Evolutionary conservation across 2,888 invertebrate genomes (phyloP).

Genomic region (Sinotaia quadrata): DNA sequence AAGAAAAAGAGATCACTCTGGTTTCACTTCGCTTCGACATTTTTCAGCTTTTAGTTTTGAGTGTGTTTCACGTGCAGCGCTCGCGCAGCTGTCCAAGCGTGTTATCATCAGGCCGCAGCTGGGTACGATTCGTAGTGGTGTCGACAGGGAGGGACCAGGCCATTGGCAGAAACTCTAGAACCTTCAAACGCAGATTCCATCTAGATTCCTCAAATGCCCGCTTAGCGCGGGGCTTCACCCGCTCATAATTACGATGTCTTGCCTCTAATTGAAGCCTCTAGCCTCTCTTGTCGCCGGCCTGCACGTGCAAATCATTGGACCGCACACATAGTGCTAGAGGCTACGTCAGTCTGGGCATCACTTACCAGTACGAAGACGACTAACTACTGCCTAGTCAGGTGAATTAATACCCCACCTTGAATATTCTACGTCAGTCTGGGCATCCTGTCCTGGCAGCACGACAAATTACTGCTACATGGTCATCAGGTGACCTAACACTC

Average conservation of each 20-base stretch:
- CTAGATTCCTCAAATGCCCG: constrained; percentile 36
- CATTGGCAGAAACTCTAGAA: constrained; percentile 31
- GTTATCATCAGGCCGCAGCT: constrained; percentile 39
- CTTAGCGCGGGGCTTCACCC: constrained; percentile 18
- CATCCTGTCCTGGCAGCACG: no score
- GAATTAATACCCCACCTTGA: no score
- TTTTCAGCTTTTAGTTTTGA: constrained; percentile 13
- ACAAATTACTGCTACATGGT: no score
- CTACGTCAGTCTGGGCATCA: no score
- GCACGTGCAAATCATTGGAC: constrained; percentile 20
- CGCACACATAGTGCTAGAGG: constrained; percentile 17
- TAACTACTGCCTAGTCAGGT: no score
- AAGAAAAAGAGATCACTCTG: no score
- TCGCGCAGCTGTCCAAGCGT: constrained; percentile 39
- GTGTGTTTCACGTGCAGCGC: constrained; percentile 26
- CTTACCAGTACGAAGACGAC: no score
- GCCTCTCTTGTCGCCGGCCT: background rate
- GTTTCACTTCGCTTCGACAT: constrained; percentile 12
- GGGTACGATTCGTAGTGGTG: constrained; percentile 30
- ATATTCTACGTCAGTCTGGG: no score
- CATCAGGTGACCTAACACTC: no score
- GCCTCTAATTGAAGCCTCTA: constrained; percentile 25
- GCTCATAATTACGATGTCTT: constrained; percentile 27
- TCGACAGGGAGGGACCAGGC: constrained; percentile 18
- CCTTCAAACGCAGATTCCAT: constrained; percentile 34